These are phyloP conservation scores for Polyommatus iphigenia DNA, from an alignment of 2,888 invertebrate genomes.

Conservation along the genomic window DNA sequence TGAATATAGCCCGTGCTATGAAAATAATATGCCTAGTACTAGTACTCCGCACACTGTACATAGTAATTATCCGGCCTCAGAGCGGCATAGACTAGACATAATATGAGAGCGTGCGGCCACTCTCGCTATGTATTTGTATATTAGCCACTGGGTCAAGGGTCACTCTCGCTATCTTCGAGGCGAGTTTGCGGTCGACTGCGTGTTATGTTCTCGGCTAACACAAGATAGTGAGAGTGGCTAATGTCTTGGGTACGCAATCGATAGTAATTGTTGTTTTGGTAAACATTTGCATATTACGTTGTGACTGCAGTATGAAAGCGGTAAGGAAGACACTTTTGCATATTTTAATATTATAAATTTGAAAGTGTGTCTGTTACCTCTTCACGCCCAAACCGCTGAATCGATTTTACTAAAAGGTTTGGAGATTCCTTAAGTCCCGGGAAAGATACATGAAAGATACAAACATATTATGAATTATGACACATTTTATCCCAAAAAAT, in stretches of 20 bases:
- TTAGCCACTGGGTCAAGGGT: conserved; percentile 50
- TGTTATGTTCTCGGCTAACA: conserved; percentile 32
- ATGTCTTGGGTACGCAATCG: background rate
- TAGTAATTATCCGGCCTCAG: conserved; percentile 36
- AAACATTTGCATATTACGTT: background rate
- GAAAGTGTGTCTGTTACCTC: too few relatives aligned
- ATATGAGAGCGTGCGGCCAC: conserved; percentile 40
- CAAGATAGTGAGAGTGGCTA: background rate
- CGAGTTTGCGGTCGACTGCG: conserved; percentile 26
- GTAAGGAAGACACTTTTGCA: too few relatives aligned
- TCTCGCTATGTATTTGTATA: conserved; percentile 46
- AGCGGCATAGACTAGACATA: conserved; percentile 41
- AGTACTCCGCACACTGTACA: background rate
- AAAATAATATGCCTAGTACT: too few relatives aligned
- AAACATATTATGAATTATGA: too few relatives aligned
- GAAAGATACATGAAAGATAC: too few relatives aligned
- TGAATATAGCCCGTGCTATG: too few relatives aligned
- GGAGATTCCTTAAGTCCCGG: too few relatives aligned
- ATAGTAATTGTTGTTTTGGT: background rate
- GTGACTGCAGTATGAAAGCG: background rate
- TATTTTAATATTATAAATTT: too few relatives aligned
- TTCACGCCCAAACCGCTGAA: too few relatives aligned
- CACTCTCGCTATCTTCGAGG: conserved; percentile 55
- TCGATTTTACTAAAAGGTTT: too few relatives aligned
- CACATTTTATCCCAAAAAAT: too few relatives aligned